phyloP scores from a whole-genome alignment of 2,113 vertebrate species.

The Uropsilus gracilis region DNA sequence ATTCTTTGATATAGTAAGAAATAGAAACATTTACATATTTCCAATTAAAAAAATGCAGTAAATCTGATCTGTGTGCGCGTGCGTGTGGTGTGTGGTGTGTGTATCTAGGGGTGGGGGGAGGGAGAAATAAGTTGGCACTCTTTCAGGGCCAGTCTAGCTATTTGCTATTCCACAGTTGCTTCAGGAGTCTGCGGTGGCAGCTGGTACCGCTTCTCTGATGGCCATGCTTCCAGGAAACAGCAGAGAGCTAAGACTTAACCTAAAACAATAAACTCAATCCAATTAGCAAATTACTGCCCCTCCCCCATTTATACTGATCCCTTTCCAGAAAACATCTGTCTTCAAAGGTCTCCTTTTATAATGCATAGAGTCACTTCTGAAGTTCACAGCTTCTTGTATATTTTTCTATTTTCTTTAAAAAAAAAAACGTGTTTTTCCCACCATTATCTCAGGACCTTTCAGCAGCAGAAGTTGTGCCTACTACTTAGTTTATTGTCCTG shows the following conservation, averaged over 20 bases:
- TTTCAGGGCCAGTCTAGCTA: slow-evolving; percentile 71
- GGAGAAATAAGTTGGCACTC: slow-evolving; percentile 44
- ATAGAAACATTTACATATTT: background rate
- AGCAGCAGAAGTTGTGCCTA: slow-evolving; percentile 11
- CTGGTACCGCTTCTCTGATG: slow-evolving; percentile 68
- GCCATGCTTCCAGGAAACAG: slow-evolving; percentile 77
- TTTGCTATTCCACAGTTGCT: slow-evolving; percentile 80
- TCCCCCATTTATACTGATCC: background rate
- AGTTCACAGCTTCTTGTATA: slow-evolving; percentile 63
- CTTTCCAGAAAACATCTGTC: slow-evolving; percentile 75
- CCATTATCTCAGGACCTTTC: slow-evolving; percentile 44
- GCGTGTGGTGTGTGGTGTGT: background rate
- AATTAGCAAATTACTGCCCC: slow-evolving; percentile 61
- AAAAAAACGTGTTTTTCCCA: slow-evolving; percentile 69
- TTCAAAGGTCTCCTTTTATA: slow-evolving; percentile 34
- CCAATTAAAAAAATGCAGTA: background rate
- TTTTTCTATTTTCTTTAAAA: slow-evolving; percentile 69
- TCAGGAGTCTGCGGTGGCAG: slow-evolving; percentile 77
- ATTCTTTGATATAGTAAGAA: background rate
- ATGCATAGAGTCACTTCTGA: slow-evolving; percentile 59
- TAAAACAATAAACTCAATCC: slow-evolving; percentile 74
- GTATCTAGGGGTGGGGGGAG: background rate
- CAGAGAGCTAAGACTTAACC: slow-evolving; percentile 60
- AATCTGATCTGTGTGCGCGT: background rate
- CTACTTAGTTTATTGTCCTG: slow-evolving; percentile 8